These are phyloP conservation scores for Drosophila funebris DNA, from an alignment of 1,140 invertebrate species.

Conservation along the genomic window DNA sequence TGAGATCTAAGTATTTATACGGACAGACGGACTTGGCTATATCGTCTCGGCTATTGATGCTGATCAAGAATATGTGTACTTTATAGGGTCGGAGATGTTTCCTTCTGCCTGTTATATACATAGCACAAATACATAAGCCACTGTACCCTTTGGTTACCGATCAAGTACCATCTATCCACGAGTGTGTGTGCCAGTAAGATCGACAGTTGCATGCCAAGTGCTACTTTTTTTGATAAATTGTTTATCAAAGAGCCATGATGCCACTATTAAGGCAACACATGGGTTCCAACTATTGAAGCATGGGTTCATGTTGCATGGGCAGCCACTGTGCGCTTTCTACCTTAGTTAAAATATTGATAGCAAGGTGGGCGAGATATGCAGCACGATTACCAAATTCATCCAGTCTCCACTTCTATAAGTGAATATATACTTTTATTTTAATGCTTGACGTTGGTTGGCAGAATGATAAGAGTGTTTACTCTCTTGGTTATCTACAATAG, in stretches of 20 bases:
- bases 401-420: constrained; percentile 85
- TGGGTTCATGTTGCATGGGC: constrained; percentile 43
- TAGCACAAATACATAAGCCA: too few species aligned
- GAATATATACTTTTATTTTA: neutral
- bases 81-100: too few species aligned
- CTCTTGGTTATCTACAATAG: constrained; percentile 84
- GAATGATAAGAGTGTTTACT: too few species aligned
- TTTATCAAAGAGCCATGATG: constrained; percentile 84
- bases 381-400: constrained; percentile 53
- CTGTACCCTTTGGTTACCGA: too few species aligned
- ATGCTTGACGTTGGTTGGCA: too few species aligned
- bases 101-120: too few species aligned
- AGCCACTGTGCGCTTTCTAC: constrained; percentile 84
- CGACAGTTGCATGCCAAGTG: constrained; percentile 85
- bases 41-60: too few species aligned
- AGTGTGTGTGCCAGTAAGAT: constrained; percentile 85
- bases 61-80: too few species aligned
- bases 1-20: too few species aligned
- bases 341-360: constrained; percentile 85
- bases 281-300: constrained; percentile 83
- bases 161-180: constrained; percentile 87
- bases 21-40: too few species aligned
- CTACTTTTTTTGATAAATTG: constrained; percentile 69
- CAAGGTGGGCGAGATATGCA: constrained; percentile 36
- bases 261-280: constrained; percentile 86